Evolutionary conservation across 2,797 vertebrate genomes (phyloP).

Genomic region (Sphaeramia orbicularis): DNA sequence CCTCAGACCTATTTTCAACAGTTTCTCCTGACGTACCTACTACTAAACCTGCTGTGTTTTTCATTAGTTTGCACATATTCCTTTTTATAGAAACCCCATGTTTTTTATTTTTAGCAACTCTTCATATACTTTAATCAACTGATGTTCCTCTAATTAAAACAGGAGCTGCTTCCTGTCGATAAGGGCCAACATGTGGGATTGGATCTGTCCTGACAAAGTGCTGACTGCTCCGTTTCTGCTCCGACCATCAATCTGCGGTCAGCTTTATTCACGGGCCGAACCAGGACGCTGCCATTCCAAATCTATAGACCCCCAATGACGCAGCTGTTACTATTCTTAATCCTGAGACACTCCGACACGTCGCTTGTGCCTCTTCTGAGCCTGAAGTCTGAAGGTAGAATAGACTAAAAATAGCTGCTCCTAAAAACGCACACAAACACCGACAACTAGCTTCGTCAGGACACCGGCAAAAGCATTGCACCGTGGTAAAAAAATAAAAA

Average conservation of each 20-base stretch:
- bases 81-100: no score
- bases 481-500: constrained; percentile 6
- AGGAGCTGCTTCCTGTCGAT: constrained; percentile 13
- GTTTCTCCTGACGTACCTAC: no score
- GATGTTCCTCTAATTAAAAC: constrained; percentile 3
- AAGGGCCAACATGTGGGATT: constrained; percentile 1
- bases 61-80: no score
- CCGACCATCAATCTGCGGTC: constrained; percentile 54
- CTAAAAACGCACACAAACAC: neutral
- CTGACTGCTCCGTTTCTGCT: constrained; percentile 54
- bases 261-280: constrained; percentile 32
- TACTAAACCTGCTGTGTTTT: no score
- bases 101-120: neutral
- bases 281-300: constrained; percentile 36
- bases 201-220: constrained; percentile 44
- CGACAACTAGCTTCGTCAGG: constrained; percentile 25
- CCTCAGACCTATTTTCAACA: no score
- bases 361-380: constrained; percentile 37
- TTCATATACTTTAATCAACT: no score
- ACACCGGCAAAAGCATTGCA: constrained; percentile 34
- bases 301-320: constrained; percentile 62
- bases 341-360: constrained; percentile 57
- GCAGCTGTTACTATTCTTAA: constrained; percentile 73
- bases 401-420: constrained; percentile 73
- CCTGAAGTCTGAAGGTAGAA: constrained; percentile 56